Base-by-base conservation (phyloP, 2,888 invertebrate genomes). In the Orthonevra nobilis region DNA sequence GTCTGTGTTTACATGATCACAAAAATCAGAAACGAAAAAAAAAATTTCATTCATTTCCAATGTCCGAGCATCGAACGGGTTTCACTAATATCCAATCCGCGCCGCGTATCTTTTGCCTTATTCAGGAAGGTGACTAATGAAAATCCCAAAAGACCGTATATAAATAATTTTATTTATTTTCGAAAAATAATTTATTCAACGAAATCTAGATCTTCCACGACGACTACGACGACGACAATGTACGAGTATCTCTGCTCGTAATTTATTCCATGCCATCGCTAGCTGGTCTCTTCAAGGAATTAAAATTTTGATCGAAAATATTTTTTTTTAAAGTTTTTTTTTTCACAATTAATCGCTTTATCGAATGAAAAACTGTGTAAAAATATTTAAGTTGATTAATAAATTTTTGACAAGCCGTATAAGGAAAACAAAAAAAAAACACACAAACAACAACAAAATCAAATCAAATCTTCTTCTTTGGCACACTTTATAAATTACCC, bases 401-500 rank as follows among this genome's bases (percentile, higher is more conserved):
- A 48, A 48, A 58, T 68, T 46, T 14, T 14, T 10, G 48, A 28
- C n/a, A 7, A n/a, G 9, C 2, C 1, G 17, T n/a, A n/a, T n/a
- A 14, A 4, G 26, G 4, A 50, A 15, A 12, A 10, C 5, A 19
- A 40, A 42, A 36, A n/a, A 34, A 32, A n/a, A n/a, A n/a, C n/a
- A n/a, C n/a, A n/a, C n/a, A n/a, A n/a, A n/a, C n/a, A n/a, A n/a
- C n/a, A n/a, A n/a, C n/a, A n/a, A n/a, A n/a, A n/a, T n/a, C n/a
- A n/a, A n/a, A n/a, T n/a, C n/a, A n/a, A n/a, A n/a, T n/a, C n/a
- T 48, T 15, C 46, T 32, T 17, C 38, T 69, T 30, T 32, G 68
- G 68, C 68, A 69, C 68, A 69, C 68, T 69, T 69, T 58, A 69
- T 48, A 69, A 69, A 69, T 58, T 48, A 68, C 40, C 58, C 58